These are phyloP conservation scores for Drosophila triauraria DNA, from an alignment of 1,140 invertebrate genomes.

Conservation along the genomic window DNA sequence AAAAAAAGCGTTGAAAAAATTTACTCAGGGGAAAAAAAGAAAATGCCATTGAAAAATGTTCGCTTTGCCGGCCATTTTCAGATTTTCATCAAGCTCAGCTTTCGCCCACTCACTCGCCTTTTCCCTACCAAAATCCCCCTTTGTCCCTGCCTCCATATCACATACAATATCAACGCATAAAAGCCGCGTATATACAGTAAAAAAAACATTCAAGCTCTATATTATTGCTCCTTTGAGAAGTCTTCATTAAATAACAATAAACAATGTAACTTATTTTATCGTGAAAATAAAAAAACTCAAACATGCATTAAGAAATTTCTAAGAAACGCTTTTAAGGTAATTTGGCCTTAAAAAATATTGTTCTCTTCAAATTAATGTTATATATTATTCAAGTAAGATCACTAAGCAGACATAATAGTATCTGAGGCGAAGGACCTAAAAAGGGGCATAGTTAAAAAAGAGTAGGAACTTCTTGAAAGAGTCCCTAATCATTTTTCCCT, in stretches of 20 bases:
- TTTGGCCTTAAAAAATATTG: background rate
- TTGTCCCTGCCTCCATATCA: background rate
- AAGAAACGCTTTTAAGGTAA: background rate
- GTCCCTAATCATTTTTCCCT: background rate
- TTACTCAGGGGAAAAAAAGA: conserved; percentile 30
- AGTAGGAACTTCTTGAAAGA: background rate
- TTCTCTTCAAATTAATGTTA: no score
- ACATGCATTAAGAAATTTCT: background rate
- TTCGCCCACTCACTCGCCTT: conserved; percentile 9
- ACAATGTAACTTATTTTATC: background rate
- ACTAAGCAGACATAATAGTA: background rate
- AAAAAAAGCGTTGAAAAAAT: conserved; percentile 37
- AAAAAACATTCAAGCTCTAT: background rate
- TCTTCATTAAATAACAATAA: background rate
- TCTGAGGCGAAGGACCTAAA: background rate
- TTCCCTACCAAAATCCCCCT: conserved; percentile 1
- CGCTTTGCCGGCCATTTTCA: conserved; percentile 72
- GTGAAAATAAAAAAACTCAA: background rate
- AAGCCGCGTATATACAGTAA: conserved; percentile 50
- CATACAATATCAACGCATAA: conserved; percentile 73
- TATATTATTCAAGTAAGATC: background rate
- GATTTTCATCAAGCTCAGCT: conserved; percentile 70
- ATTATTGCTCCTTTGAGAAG: background rate
- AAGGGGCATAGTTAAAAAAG: background rate
- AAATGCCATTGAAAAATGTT: conserved; percentile 77